Percentiles rank a stretch among this genome's conserved stretches.
phyloP scores from a whole-genome alignment of 2,113 vertebrate species.

The Naja naja region DNA sequence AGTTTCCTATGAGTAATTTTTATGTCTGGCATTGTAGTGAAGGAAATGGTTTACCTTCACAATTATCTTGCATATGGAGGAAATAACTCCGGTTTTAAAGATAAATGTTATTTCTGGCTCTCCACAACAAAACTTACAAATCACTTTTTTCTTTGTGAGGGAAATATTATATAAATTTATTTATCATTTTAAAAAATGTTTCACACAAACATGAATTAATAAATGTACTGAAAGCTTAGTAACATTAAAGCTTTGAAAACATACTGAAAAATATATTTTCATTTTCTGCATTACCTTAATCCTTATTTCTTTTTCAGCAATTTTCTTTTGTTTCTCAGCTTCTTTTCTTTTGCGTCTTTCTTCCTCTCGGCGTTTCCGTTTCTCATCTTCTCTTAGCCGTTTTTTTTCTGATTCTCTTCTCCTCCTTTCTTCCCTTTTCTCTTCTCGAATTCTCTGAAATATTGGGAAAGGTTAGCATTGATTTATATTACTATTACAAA shows the following conservation, averaged over 20 bases:
- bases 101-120: not conserved
- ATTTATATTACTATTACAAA: conserved; percentile 18
- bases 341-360: conserved; percentile 90
- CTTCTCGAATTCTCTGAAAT: conserved; percentile 90
- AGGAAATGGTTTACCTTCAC: not conserved
- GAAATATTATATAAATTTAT: not conserved
- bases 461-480: conserved; percentile 13
- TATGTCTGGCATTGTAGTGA: not conserved
- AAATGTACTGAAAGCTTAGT: not conserved
- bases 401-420: conserved; percentile 93
- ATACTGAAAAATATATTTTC: not conserved
- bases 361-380: conserved; percentile 89
- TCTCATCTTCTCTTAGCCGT: conserved; percentile 89
- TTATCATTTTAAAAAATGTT: not conserved
- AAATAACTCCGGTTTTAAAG: not conserved
- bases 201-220: not conserved
- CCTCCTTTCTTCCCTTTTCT: conserved; percentile 92
- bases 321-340: conserved; percentile 86
- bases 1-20: not conserved
- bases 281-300: conserved; percentile 78
- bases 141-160: not conserved
- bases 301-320: conserved; percentile 89
- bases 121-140: not conserved
- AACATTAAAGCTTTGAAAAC: not conserved
- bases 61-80: not conserved